A percentile compares a stretch with the other conserved stretches of the same genome.
These are phyloP conservation scores for Anableps anableps DNA, from an alignment of 2,797 vertebrate species.

Conservation along the genomic window DNA sequence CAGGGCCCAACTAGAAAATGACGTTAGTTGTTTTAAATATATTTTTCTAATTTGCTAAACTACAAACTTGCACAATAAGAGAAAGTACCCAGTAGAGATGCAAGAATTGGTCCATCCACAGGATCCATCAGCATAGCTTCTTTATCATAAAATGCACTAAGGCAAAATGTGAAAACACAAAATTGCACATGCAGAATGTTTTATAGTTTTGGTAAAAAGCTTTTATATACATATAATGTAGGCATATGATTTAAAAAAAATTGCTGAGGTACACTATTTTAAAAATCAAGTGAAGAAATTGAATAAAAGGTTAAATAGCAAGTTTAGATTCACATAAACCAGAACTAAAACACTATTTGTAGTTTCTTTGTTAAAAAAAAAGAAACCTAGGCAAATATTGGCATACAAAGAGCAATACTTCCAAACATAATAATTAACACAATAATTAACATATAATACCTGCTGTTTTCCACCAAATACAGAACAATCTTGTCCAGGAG, in stretches of 20 bases:
- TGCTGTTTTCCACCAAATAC: conserved; percentile 96
- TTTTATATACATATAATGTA: neutral
- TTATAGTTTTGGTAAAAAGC: neutral
- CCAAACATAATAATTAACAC: neutral
- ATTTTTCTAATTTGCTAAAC: neutral
- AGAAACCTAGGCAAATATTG: neutral
- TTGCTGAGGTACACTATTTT: neutral
- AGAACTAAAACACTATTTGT: neutral
- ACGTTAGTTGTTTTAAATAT: neutral
- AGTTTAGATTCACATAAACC: neutral
- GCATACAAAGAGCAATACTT: neutral
- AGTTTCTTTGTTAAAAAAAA: neutral
- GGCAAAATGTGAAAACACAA: conserved; percentile 25
- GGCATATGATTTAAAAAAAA: neutral
- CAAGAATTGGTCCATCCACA: conserved; percentile 96
- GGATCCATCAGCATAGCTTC: conserved; percentile 96
- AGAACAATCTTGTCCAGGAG: conserved; percentile 95
- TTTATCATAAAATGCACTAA: conserved; percentile 95
- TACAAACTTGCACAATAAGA: neutral
- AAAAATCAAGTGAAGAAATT: neutral
- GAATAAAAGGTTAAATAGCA: neutral
- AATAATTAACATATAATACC: conserved; percentile 73
- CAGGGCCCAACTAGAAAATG: conserved; percentile 90
- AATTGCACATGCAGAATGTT: neutral
- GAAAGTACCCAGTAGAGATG: conserved; percentile 89